phyloP scores from a whole-genome alignment of 2,888 invertebrate species.

The Anodontia alba region DNA sequence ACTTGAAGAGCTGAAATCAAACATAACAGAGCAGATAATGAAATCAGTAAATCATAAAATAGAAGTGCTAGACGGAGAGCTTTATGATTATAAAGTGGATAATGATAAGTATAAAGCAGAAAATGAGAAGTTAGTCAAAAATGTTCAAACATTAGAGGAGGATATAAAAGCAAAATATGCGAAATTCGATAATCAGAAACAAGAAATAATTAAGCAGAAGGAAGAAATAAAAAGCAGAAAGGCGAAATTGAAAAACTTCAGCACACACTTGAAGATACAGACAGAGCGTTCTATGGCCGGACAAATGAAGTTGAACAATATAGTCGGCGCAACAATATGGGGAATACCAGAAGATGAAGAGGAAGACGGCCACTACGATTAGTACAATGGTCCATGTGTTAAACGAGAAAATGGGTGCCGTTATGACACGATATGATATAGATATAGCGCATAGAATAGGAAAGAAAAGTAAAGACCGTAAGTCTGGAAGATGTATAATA shows the following conservation, averaged over 20 bases:
- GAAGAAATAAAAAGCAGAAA: background rate
- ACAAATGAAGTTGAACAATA: conserved; percentile 11
- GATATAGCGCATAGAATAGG: conserved; percentile 16
- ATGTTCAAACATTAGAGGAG: background rate
- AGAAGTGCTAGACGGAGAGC: background rate
- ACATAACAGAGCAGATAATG: background rate
- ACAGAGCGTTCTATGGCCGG: background rate
- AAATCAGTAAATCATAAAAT: background rate
- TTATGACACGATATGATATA: background rate
- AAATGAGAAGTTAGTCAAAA: background rate
- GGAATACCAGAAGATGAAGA: background rate
- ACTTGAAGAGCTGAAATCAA: background rate
- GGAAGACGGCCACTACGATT: background rate
- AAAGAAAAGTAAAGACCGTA: background rate
- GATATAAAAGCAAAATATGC: background rate
- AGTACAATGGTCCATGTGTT: background rate
- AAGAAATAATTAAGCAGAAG: background rate
- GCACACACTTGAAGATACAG: background rate
- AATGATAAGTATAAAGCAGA: background rate
- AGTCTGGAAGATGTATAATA: conserved; percentile 9
- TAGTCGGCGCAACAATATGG: background rate
- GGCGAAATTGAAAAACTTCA: background rate
- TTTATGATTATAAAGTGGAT: background rate
- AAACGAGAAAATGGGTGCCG: conserved; percentile 2
- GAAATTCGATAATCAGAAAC: background rate